Conservation (phyloP, 2,888 invertebrate genomes). For the Resseliella maxima region DNA sequence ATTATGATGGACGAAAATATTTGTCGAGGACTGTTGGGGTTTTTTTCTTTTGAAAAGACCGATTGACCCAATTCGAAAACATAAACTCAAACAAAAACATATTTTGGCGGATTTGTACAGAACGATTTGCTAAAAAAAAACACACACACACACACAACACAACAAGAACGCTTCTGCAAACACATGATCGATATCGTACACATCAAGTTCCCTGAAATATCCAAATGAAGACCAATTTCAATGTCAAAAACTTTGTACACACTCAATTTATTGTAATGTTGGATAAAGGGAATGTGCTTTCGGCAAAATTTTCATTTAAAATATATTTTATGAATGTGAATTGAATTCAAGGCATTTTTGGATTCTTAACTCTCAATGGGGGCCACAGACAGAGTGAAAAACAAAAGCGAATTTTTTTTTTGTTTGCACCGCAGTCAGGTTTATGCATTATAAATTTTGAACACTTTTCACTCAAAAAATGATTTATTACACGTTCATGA, state of each 20-base stretch:
- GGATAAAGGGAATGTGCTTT: not conserved
- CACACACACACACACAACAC: not conserved
- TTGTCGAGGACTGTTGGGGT: not conserved
- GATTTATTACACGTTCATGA: conserved; percentile 32
- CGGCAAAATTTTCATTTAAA: not conserved
- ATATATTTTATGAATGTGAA: not conserved
- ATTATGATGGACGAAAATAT: not conserved
- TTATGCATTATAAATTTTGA: conserved; percentile 29
- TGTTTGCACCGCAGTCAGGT: not conserved
- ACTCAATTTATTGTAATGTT: not conserved
- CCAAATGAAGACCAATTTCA: conserved; percentile 38
- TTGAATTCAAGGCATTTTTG: not conserved
- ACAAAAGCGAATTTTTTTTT: not conserved
- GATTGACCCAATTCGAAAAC: conserved; percentile 8
- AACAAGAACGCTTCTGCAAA: not conserved
- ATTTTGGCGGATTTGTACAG: too few relatives aligned
- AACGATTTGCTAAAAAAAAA: too few relatives aligned
- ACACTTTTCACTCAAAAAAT: not conserved
- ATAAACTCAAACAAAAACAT: not conserved
- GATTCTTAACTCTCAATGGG: not conserved
- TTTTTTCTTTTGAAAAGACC: not conserved
- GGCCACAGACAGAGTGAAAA: not conserved
- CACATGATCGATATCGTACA: not conserved
- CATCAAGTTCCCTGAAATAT: not conserved
- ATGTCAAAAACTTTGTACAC: conserved; percentile 42